Evolutionary conservation across 2,113 vertebrate genomes (phyloP).

Genomic region (Leucopsar rothschildi): DNA sequence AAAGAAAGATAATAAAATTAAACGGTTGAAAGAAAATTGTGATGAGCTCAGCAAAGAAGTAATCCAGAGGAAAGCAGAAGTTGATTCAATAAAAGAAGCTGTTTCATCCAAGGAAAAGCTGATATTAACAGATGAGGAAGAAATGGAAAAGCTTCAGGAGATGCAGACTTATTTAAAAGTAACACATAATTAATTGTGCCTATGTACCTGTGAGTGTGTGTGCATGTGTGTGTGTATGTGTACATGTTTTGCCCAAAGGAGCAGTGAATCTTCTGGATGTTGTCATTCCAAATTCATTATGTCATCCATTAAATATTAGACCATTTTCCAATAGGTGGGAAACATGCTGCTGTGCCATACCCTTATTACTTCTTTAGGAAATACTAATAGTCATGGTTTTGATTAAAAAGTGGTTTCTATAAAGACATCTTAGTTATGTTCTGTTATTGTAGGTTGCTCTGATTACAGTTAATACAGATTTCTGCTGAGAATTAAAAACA

Average conservation of each 20-base stretch:
- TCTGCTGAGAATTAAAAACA: neutral
- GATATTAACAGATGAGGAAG: constrained; percentile 73
- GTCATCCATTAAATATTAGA: neutral
- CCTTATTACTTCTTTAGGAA: neutral
- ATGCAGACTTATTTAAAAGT: constrained; percentile 80
- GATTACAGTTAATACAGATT: neutral
- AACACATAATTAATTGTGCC: neutral
- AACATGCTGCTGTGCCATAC: neutral
- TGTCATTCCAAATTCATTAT: neutral
- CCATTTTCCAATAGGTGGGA: neutral
- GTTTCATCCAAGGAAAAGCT: constrained; percentile 72
- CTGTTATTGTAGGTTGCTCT: neutral
- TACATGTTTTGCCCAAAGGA: neutral
- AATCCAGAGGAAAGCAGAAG: constrained; percentile 78
- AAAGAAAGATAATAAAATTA: constrained; percentile 77
- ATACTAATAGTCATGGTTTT: neutral
- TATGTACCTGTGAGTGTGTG: neutral
- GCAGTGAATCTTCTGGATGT: neutral
- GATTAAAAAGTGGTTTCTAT: neutral
- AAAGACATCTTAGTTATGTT: neutral
- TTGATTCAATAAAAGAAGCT: constrained; percentile 81
- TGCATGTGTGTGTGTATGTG: neutral
- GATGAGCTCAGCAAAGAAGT: constrained; percentile 85
- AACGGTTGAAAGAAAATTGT: constrained; percentile 75
- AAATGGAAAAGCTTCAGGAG: constrained; percentile 74